Base-by-base conservation (phyloP, 2,888 invertebrate genomes). In the Chydorus sphaericus region DNA sequence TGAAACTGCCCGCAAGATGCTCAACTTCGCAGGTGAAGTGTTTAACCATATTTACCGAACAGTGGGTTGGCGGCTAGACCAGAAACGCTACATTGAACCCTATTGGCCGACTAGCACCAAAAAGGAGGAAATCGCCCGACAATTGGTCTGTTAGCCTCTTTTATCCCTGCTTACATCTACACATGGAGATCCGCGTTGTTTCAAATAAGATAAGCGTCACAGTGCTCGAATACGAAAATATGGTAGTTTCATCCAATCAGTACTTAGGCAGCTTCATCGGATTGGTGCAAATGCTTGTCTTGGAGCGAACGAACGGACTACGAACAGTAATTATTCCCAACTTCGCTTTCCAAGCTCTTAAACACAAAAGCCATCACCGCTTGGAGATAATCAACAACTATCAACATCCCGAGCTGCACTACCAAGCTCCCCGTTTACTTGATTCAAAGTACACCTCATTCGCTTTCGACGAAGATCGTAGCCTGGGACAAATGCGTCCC, bases 191-290 rank as follows among this genome's bases (percentile, higher is more conserved):
- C n/a, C n/a, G n/a, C n/a, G n/a, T n/a, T n/a, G n/a, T n/a, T n/a
- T n/a, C n/a, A n/a, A n/a, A n/a, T n/a, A n/a, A n/a, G n/a, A n/a
- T n/a, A n/a, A n/a, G n/a, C n/a, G n/a, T n/a, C n/a, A n/a, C n/a
- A n/a, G 20, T 39, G 6, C 7, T 16, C 8, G 39, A 39, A n/a
- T 39, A 18, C 20, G 39, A 39, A 39, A n/a, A n/a, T 6, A 39
- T 39, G 39, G 18, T 18, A n/a, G 16, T 39, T 23, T 8, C 8
- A 6, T 16, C n/a, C n/a, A 23, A 2, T 26, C 31, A 52, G 30
- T 30, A 18, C 26, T 14, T 61, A 59, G 63, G 59, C 53, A 62
- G 62, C 14, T 60, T 60, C 44, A 28, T 58, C 51, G 29, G 39
- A 11, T 26, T 58, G 23, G 23, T n/a, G 1, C 29, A 52, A 8